These are phyloP conservation scores for Pedicia rivosa DNA, from an alignment of 2,888 invertebrate genomes.

Conservation along the genomic window DNA sequence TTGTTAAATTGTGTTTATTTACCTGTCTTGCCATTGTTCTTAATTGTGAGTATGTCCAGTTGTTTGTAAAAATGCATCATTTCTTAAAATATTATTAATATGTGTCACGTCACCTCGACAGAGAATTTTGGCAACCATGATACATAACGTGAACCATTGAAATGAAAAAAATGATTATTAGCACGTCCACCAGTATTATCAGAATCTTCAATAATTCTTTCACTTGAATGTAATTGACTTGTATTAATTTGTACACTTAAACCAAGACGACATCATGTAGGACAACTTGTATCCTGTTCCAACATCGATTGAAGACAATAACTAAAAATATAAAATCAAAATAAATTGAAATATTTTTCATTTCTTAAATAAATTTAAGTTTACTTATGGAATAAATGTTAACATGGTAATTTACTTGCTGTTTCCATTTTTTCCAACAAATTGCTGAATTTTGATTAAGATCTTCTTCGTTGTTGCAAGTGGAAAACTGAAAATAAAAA, in stretches of 20 bases:
- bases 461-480: constrained; percentile 54
- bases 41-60: constrained; percentile 46
- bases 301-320: constrained; percentile 78
- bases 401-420: constrained; percentile 70
- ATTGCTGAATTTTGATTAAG: constrained; percentile 61
- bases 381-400: constrained; percentile 73
- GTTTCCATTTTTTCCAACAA: constrained; percentile 82
- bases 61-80: constrained; percentile 20
- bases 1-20: too few species aligned
- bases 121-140: constrained; percentile 86
- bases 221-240: constrained; percentile 12
- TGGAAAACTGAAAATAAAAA: constrained; percentile 49
- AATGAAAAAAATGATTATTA: constrained; percentile 51
- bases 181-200: constrained; percentile 33
- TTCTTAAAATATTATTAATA: constrained; percentile 20
- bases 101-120: constrained; percentile 72
- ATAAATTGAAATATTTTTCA: background rate
- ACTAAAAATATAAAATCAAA: constrained; percentile 24
- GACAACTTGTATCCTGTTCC: constrained; percentile 84
- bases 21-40: constrained; percentile 55
- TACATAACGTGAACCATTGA: constrained; percentile 65
- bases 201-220: constrained; percentile 21
- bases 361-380: constrained; percentile 10
- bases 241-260: constrained; percentile 28
- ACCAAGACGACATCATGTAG: constrained; percentile 66